Percentiles rank a stretch among this genome's conserved stretches.
These are phyloP conservation scores for Lysandra coridon DNA, from an alignment of 2,888 invertebrate genomes.

Conservation along the genomic window DNA sequence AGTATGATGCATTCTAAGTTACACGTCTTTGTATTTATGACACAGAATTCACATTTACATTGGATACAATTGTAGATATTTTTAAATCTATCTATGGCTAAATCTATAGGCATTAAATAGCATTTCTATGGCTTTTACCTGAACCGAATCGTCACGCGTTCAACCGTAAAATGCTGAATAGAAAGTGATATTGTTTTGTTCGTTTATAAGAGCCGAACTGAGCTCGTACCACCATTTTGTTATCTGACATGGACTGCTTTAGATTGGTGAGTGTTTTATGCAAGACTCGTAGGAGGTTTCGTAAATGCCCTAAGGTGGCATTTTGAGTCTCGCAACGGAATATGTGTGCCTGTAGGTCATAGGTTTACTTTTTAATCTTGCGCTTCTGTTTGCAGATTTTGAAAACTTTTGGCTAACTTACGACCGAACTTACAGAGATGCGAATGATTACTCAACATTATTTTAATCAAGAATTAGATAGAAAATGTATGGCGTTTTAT, in stretches of 20 bases:
- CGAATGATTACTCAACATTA: background rate
- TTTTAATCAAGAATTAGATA: too few species aligned
- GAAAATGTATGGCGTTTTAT: too few species aligned
- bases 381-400: background rate
- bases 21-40: too few species aligned
- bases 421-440: background rate
- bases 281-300: constrained; percentile 36
- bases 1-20: too few species aligned
- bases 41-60: too few species aligned
- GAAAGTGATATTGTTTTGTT: constrained; percentile 76
- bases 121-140: constrained; percentile 22
- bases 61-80: too few species aligned
- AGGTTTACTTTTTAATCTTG: background rate
- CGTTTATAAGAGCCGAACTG: constrained; percentile 68
- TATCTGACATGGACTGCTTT: constrained; percentile 56
- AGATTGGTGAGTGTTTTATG: constrained; percentile 58
- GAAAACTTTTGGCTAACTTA: background rate
- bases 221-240: constrained; percentile 54
- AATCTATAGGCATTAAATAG: background rate
- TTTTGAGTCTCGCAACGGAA: constrained; percentile 8
- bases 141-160: constrained; percentile 46
- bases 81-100: too few species aligned
- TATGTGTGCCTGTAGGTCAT: constrained; percentile 7
- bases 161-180: constrained; percentile 61
- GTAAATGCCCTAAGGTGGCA: constrained; percentile 34